Percentiles rank a stretch among this genome's conserved stretches.
Conservation (phyloP, 2,888 invertebrate species). For the Dichetophora obliterata region DNA sequence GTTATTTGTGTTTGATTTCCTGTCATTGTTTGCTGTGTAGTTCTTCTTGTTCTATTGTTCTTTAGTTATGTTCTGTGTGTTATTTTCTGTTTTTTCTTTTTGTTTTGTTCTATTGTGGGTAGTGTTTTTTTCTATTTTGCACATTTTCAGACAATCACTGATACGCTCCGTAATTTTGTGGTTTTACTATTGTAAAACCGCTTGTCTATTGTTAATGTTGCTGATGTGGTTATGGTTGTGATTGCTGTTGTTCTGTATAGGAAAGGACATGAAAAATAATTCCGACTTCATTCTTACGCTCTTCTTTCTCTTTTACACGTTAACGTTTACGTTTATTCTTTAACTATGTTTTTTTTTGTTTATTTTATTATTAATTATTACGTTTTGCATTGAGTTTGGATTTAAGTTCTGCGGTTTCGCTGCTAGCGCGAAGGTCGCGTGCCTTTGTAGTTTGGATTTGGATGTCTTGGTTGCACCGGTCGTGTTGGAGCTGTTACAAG, state of each 20-base stretch:
- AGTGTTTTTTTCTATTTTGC: neutral
- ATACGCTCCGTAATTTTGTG: slow-evolving; percentile 40
- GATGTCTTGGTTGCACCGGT: slow-evolving; percentile 68
- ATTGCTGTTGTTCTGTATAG: slow-evolving; percentile 27
- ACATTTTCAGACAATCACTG: slow-evolving; percentile 26
- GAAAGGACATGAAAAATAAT: slow-evolving; percentile 18
- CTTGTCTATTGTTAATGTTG: slow-evolving; percentile 37
- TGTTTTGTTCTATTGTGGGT: neutral
- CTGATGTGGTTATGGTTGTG: slow-evolving; percentile 31
- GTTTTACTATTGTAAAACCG: slow-evolving; percentile 36
- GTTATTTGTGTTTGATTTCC: neutral
- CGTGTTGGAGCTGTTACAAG: slow-evolving; percentile 62
- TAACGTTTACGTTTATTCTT: neutral
- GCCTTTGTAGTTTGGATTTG: slow-evolving; percentile 69
- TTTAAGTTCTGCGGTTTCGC: slow-evolving; percentile 52
- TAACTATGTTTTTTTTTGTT: slow-evolving; percentile 32
- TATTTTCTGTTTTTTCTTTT: neutral
- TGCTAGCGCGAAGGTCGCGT: slow-evolving; percentile 58
- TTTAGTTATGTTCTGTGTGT: neutral
- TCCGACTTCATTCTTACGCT: neutral
- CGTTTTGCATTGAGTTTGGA: slow-evolving; percentile 59
- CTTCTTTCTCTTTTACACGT: slow-evolving; percentile 12
- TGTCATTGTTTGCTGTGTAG: neutral
- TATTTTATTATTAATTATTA: slow-evolving; percentile 46
- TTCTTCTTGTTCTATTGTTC: neutral